Evolutionary conservation across 2,113 vertebrate species (phyloP).

Genomic region (Prolemur simus): DNA sequence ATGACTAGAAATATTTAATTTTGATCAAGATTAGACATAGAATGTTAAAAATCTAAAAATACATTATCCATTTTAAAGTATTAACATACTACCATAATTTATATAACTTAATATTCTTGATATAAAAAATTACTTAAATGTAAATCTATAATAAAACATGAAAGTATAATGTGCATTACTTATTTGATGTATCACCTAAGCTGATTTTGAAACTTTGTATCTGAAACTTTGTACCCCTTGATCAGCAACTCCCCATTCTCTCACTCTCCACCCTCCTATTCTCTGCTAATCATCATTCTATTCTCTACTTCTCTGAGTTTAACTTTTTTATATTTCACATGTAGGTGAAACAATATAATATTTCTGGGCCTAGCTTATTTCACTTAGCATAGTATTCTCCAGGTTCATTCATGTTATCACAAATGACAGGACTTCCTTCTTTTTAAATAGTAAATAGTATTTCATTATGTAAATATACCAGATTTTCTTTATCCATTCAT

Average conservation of each 20-base stretch:
- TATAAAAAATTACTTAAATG: slow-evolving; percentile 11
- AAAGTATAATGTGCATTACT: not conserved
- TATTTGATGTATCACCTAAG: not conserved
- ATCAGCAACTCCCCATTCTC: too few relatives aligned
- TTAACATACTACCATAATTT: not conserved
- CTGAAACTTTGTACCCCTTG: too few relatives aligned
- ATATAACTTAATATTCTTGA: not conserved
- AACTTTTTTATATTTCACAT: too few relatives aligned
- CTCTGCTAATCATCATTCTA: too few relatives aligned
- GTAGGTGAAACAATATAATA: too few relatives aligned
- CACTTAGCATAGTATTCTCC: not conserved
- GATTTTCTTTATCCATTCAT: not conserved
- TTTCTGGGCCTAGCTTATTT: not conserved
- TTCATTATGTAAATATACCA: not conserved
- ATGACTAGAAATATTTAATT: not conserved
- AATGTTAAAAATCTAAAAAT: slow-evolving; percentile 35
- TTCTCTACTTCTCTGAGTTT: too few relatives aligned
- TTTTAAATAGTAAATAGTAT: not conserved
- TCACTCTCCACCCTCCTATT: too few relatives aligned
- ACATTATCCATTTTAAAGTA: not conserved
- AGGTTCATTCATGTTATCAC: not conserved
- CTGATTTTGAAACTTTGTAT: too few relatives aligned
- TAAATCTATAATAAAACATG: not conserved
- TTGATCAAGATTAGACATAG: not conserved
- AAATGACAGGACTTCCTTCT: not conserved